These are phyloP conservation scores for Morone chrysops DNA, from an alignment of 2,113 vertebrate genomes.

Conservation along the genomic window DNA sequence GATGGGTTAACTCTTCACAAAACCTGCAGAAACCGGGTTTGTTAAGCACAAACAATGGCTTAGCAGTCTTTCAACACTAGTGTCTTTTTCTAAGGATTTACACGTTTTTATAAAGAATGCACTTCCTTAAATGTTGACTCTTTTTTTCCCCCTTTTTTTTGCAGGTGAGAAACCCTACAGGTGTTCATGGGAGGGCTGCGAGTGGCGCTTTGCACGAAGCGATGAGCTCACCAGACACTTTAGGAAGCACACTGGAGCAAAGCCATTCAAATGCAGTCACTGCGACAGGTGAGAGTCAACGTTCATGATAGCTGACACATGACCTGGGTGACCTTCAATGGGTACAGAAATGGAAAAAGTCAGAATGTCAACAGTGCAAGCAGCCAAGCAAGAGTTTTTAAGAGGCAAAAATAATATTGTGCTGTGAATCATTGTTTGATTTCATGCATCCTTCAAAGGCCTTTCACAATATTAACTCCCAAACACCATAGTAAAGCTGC, in stretches of 20 bases:
- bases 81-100: background rate
- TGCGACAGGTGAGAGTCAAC: slow-evolving; percentile 92
- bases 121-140: background rate
- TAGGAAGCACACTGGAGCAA: slow-evolving; percentile 99
- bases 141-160: background rate
- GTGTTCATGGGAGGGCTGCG: slow-evolving; percentile 99
- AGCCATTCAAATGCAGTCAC: slow-evolving; percentile 99
- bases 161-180: slow-evolving; percentile 99
- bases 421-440: background rate
- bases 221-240: slow-evolving; percentile 99
- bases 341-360: background rate
- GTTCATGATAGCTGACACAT: background rate
- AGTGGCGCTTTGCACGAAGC: slow-evolving; percentile 98
- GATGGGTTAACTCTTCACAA: background rate
- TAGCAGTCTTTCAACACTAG: background rate
- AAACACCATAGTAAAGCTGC: background rate
- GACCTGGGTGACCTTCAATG: background rate
- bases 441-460: background rate
- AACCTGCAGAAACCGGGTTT: background rate
- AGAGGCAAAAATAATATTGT: background rate
- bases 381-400: background rate
- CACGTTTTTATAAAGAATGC: background rate
- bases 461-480: background rate
- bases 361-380: background rate
- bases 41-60: too few relatives aligned